Evolutionary conservation across 2,113 vertebrate species (phyloP).

Genomic region (Oriolus oriolus): DNA sequence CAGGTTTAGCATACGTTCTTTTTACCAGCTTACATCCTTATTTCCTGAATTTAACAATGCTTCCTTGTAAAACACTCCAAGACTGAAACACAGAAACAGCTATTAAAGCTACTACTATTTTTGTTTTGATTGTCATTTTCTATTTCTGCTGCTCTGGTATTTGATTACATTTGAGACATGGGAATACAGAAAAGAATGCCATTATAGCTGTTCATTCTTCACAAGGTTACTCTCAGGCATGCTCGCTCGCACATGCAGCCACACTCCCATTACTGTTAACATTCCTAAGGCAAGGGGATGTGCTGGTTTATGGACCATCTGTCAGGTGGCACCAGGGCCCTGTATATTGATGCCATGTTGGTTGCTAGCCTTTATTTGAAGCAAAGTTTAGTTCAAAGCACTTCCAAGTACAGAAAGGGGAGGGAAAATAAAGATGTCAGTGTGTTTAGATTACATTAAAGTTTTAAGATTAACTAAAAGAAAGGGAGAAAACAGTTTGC

Average conservation of each 20-base stretch:
- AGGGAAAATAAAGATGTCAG: conserved; percentile 54
- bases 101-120: neutral
- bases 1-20: neutral
- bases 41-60: neutral
- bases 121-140: neutral
- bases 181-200: neutral
- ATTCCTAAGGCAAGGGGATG: neutral
- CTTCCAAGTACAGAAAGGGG: neutral
- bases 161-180: neutral
- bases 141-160: neutral
- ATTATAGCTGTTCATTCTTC: neutral
- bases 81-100: neutral
- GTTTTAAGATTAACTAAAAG: conserved; percentile 73
- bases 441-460: conserved; percentile 74
- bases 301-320: neutral
- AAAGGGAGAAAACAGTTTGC: conserved; percentile 55
- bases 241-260: neutral
- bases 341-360: neutral
- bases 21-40: neutral
- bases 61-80: neutral
- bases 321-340: neutral
- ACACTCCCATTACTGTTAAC: neutral
- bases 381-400: conserved; percentile 54
- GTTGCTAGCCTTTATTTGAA: neutral
- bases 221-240: neutral